Conservation (phyloP, 2,888 invertebrate species). For the Chydorus sphaericus region DNA sequence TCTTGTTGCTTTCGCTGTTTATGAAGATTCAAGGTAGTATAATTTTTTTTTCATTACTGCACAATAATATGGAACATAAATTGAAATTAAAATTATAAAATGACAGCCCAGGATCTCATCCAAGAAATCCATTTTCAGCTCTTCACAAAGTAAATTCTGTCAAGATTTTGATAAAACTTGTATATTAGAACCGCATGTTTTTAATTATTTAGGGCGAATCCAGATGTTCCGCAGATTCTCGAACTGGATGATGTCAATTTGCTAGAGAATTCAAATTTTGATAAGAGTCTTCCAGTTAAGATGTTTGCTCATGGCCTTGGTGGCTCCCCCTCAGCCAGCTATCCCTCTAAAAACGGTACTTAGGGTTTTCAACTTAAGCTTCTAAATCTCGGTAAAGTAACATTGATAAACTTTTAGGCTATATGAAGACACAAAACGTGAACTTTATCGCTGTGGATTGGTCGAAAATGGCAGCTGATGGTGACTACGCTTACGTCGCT, state of each 20-base stretch:
- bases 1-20: too few relatives aligned
- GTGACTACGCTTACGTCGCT: neutral
- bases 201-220: constrained; percentile 5
- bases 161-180: neutral
- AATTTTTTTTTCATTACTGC: neutral
- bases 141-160: neutral
- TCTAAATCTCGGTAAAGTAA: neutral
- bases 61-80: neutral
- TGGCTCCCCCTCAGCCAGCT: neutral
- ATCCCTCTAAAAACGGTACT: neutral
- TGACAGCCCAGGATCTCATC: neutral
- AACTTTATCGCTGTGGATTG: constrained; percentile 12
- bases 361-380: neutral
- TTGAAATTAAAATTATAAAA: neutral
- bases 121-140: neutral
- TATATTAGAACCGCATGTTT: neutral
- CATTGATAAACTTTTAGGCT: neutral
- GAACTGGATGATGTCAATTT: neutral
- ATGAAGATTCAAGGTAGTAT: neutral
- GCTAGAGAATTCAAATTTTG: neutral
- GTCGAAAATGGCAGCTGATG: neutral
- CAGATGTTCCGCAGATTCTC: neutral
- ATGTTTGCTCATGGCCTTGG: constrained; percentile 5
- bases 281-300: neutral
- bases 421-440: constrained; percentile 1